These are phyloP conservation scores for Ceuthmochares aereus DNA, from an alignment of 2,113 vertebrate species.

Conservation along the genomic window DNA sequence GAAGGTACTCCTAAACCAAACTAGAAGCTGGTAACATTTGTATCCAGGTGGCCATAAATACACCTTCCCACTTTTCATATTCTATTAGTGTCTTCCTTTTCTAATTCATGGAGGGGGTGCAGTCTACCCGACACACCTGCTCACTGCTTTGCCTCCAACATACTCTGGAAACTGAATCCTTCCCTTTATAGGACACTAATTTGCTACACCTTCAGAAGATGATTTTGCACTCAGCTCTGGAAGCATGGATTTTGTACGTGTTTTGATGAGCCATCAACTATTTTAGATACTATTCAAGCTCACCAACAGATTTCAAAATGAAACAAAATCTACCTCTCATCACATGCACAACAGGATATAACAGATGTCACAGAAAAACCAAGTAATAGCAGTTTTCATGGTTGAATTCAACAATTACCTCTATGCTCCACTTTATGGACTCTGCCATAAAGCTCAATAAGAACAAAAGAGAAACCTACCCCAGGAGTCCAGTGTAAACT, in stretches of 20 bases:
- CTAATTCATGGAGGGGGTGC: neutral
- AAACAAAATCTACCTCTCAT: conserved; percentile 64
- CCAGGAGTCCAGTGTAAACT: neutral
- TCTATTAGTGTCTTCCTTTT: neutral
- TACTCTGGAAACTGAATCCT: neutral
- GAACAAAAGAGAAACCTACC: conserved; percentile 10
- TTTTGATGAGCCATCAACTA: conserved; percentile 55
- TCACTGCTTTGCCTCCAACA: neutral
- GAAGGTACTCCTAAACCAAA: neutral
- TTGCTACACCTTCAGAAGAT: neutral
- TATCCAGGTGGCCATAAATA: neutral
- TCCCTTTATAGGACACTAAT: neutral
- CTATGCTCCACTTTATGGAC: neutral
- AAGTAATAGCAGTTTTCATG: conserved; percentile 58
- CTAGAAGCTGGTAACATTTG: neutral
- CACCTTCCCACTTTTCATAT: neutral
- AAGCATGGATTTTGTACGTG: neutral
- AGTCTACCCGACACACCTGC: neutral
- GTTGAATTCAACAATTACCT: conserved; percentile 44
- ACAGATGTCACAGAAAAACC: conserved; percentile 52
- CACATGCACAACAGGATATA: conserved; percentile 56
- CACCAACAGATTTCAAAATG: conserved; percentile 46
- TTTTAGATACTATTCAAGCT: conserved; percentile 26
- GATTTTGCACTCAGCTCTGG: neutral
- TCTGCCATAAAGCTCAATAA: conserved; percentile 16